phyloP scores from a whole-genome alignment of 2,113 vertebrate species.

The Pedionomus torquatus region DNA sequence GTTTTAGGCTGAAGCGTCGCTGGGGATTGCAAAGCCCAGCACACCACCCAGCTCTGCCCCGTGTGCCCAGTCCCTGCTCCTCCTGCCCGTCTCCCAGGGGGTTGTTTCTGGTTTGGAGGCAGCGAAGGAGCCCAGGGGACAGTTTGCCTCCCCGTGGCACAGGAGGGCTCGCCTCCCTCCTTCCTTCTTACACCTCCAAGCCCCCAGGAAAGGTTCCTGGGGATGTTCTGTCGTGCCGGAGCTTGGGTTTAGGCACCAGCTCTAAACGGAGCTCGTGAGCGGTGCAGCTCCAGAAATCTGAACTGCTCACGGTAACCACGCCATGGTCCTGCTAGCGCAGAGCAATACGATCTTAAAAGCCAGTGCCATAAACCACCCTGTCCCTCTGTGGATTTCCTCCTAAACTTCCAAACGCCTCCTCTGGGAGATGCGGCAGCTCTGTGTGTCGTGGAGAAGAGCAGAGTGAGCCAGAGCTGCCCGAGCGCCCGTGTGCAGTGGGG shows the following conservation, averaged over 20 bases:
- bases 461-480: no score
- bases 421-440: neutral
- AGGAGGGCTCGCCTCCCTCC: neutral
- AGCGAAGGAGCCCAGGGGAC: no score
- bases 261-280: neutral
- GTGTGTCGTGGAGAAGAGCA: no score
- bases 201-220: no score
- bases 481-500: neutral
- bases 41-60: neutral
- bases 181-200: neutral
- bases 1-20: neutral
- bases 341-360: neutral
- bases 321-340: accelerated
- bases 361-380: neutral
- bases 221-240: neutral
- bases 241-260: neutral
- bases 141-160: neutral
- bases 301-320: neutral
- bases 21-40: neutral
- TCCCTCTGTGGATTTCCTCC: neutral
- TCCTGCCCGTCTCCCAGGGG: neutral
- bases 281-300: neutral
- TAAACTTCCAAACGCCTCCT: accelerated
- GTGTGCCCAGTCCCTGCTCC: accelerated
- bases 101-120: neutral